Percentiles rank a stretch among this genome's conserved stretches.
phyloP scores from a whole-genome alignment of 2,888 invertebrate species.

The Embidobia sp. region DNA sequence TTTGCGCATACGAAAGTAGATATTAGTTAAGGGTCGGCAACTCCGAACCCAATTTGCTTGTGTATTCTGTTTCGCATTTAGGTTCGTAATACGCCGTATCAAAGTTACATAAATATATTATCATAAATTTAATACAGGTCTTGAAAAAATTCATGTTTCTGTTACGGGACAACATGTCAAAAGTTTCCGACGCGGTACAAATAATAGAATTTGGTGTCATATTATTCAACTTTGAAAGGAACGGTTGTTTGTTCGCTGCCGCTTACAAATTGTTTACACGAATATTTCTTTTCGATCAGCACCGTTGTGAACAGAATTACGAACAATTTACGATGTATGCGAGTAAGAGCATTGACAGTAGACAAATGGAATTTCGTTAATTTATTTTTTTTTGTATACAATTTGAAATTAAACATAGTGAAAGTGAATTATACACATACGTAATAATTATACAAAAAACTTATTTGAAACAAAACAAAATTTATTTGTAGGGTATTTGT shows the following conservation, averaged over 20 bases:
- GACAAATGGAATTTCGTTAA: no score
- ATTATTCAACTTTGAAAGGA: background rate
- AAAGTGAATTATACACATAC: no score
- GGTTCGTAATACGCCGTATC: conserved; percentile 34
- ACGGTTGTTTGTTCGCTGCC: conserved; percentile 17
- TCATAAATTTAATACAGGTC: conserved; percentile 14
- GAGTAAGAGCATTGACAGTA: no score
- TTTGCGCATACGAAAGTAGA: conserved; percentile 40
- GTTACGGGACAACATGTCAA: no score
- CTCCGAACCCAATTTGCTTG: conserved; percentile 25
- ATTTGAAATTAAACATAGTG: no score
- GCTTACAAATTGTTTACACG: conserved; percentile 21
- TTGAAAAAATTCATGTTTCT: conserved; percentile 12
- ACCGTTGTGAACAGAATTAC: conserved; percentile 46
- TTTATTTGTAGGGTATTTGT: no score
- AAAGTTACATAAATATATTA: conserved; percentile 44
- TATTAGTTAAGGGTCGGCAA: conserved; percentile 33
- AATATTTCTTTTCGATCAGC: conserved; percentile 50
- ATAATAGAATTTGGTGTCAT: background rate
- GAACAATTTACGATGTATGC: conserved; percentile 52
- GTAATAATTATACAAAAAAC: no score
- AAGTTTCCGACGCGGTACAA: background rate
- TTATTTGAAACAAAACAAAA: no score
- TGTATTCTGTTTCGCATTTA: conserved; percentile 20
- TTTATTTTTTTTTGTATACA: no score